phyloP scores from a whole-genome alignment of 2,888 invertebrate genomes.

The Chloromyia formosa region DNA sequence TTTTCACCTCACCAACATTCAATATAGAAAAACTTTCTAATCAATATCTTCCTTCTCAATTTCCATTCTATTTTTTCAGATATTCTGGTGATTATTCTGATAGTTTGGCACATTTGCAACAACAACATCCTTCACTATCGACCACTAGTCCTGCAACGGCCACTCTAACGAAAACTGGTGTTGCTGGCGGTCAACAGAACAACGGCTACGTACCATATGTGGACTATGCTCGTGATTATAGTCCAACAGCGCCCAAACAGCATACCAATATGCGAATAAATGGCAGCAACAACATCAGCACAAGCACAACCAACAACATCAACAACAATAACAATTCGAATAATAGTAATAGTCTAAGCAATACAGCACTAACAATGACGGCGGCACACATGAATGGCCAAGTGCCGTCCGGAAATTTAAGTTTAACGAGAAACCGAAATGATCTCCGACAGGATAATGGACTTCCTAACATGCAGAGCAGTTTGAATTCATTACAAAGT shows the following conservation, averaged over 20 bases:
- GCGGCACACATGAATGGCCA: slow-evolving; percentile 51
- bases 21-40: background rate
- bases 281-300: slow-evolving; percentile 54
- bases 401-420: slow-evolving; percentile 52
- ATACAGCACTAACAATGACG: slow-evolving; percentile 45
- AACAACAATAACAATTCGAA: slow-evolving; percentile 31
- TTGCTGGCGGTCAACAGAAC: slow-evolving; percentile 73
- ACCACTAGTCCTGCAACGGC: background rate
- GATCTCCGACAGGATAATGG: slow-evolving; percentile 60
- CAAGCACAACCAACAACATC: slow-evolving; percentile 42
- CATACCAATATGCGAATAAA: slow-evolving; percentile 13
- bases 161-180: background rate
- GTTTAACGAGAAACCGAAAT: slow-evolving; percentile 58
- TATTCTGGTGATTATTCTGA: slow-evolving; percentile 63
- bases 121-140: slow-evolving; percentile 35
- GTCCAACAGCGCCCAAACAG: slow-evolving; percentile 72
- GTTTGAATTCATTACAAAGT: slow-evolving; percentile 63
- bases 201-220: slow-evolving; percentile 89
- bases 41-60: slow-evolving; percentile 43
- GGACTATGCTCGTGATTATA: slow-evolving; percentile 88
- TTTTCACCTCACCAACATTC: too few relatives aligned
- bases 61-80: slow-evolving; percentile 51
- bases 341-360: slow-evolving; percentile 42
- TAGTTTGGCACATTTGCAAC: slow-evolving; percentile 55
- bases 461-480: slow-evolving; percentile 59